These are phyloP conservation scores for Elephas maximus DNA, from an alignment of 2,113 vertebrate species.

Conservation along the genomic window DNA sequence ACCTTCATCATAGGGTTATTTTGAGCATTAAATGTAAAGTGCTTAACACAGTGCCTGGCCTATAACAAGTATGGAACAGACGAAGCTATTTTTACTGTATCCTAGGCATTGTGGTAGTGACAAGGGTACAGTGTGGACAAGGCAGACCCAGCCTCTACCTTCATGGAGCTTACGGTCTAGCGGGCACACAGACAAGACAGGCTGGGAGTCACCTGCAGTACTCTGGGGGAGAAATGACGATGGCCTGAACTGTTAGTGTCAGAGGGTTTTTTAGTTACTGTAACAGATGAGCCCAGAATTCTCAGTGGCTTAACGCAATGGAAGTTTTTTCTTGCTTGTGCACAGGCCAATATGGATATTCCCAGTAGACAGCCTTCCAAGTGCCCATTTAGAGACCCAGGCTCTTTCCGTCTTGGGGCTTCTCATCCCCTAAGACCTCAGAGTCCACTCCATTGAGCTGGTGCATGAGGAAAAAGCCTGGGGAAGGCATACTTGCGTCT, in stretches of 20 bases:
- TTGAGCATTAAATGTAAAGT: no score
- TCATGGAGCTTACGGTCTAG: neutral
- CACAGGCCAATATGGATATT: neutral
- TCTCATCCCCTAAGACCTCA: neutral
- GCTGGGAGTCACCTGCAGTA: neutral
- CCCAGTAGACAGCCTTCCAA: neutral
- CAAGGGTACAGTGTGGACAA: no score
- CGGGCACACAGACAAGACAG: neutral
- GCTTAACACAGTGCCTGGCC: no score
- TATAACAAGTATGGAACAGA: neutral
- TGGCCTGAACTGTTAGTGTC: neutral
- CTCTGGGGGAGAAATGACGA: neutral
- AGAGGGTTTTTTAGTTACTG: neutral
- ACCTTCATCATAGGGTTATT: no score
- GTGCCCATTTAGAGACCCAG: neutral
- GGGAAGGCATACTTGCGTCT: neutral
- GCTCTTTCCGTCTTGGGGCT: neutral
- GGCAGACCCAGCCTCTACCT: no score
- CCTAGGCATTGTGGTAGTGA: neutral
- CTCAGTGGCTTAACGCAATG: neutral
- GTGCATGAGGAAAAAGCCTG: neutral
- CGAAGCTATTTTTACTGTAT: neutral
- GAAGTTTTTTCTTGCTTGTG: neutral
- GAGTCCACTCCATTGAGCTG: neutral
- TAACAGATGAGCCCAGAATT: neutral